Conservation (phyloP, 2,888 invertebrate species). For the Chrysolina haemoptera region DNA sequence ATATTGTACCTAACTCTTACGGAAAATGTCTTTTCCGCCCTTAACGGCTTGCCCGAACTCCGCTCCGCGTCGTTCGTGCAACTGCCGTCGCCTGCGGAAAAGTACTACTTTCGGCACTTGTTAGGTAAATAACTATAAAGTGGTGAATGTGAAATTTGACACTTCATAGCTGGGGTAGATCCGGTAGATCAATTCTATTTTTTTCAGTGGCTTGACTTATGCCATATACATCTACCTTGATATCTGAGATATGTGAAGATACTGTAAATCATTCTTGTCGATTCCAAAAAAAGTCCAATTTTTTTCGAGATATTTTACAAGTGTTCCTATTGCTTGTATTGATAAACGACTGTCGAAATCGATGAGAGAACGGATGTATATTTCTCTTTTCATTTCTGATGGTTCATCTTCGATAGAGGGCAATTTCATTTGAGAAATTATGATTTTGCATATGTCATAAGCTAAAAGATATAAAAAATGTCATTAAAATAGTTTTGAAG, state of each 20-base stretch:
- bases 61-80: too few species aligned
- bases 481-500: constrained; percentile 3
- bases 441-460: constrained; percentile 59
- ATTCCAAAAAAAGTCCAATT: constrained; percentile 71
- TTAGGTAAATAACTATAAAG: too few species aligned
- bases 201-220: not conserved
- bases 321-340: constrained; percentile 80
- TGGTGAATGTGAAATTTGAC: too few species aligned
- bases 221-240: constrained; percentile 73
- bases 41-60: too few species aligned
- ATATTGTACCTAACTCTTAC: too few species aligned
- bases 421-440: constrained; percentile 56
- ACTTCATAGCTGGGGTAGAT: too few species aligned
- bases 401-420: constrained; percentile 70
- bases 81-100: too few species aligned
- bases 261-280: constrained; percentile 71
- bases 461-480: constrained; percentile 48
- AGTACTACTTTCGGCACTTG: too few species aligned
- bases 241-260: constrained; percentile 73
- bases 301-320: constrained; percentile 80
- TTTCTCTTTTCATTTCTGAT: constrained; percentile 72
- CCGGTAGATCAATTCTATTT: too few species aligned
- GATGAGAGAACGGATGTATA: constrained; percentile 76
- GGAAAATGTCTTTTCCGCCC: too few species aligned
- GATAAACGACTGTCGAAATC: constrained; percentile 77